Evolutionary conservation across 2,113 vertebrate species (phyloP).

Genomic region (Rousettus leschenaultii): DNA sequence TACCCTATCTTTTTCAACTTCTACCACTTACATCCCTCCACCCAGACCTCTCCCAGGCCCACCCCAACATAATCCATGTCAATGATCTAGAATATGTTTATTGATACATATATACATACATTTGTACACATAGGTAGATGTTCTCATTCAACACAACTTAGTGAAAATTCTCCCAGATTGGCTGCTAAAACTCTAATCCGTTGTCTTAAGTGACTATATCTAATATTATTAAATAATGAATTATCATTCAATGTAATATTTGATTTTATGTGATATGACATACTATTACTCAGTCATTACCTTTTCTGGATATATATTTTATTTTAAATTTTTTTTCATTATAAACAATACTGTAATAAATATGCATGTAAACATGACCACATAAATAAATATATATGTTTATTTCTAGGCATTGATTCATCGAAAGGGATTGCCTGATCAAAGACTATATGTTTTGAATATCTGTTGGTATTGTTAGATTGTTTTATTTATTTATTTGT

Average conservation of each 20-base stretch:
- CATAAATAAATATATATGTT: neutral
- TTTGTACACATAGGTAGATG: neutral
- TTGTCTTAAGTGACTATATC: neutral
- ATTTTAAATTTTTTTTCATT: neutral
- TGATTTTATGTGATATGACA: neutral
- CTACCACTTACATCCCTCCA: neutral
- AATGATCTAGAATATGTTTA: neutral
- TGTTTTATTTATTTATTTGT: neutral
- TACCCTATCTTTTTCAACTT: neutral
- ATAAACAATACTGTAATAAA: neutral
- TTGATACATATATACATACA: neutral
- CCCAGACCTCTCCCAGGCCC: neutral
- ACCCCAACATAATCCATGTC: neutral
- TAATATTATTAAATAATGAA: neutral
- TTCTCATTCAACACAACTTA: neutral
- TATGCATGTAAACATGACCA: neutral
- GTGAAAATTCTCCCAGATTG: neutral
- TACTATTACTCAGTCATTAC: neutral
- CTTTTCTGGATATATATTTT: neutral
- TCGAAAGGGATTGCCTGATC: neutral
- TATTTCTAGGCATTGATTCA: neutral
- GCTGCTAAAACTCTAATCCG: neutral
- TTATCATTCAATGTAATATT: neutral
- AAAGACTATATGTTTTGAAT: neutral
- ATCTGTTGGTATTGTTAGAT: neutral